A percentile compares a stretch with the other conserved stretches of the same genome.
phyloP scores from a whole-genome alignment of 2,888 invertebrate species.

The Ophion slaviceki region DNA sequence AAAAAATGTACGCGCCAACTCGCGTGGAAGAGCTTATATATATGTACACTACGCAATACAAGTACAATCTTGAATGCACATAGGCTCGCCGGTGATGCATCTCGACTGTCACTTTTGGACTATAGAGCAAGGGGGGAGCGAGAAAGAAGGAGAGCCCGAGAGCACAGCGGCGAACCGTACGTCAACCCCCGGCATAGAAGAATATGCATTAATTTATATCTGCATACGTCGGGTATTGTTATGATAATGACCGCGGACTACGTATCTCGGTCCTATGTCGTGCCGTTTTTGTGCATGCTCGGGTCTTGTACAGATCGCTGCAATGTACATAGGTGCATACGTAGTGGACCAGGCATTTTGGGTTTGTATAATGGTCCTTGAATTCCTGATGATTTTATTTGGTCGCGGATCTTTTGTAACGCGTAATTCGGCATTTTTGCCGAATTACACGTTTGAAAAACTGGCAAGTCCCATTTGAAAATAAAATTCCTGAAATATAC shows the following conservation, averaged over 20 bases:
- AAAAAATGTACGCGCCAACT: no score
- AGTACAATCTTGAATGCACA: slow-evolving; percentile 42
- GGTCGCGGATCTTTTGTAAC: no score
- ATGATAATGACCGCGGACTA: slow-evolving; percentile 78
- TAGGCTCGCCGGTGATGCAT: slow-evolving; percentile 63
- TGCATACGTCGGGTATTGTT: slow-evolving; percentile 80
- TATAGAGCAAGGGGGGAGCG: slow-evolving; percentile 37
- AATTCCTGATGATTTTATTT: no score
- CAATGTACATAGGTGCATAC: neutral
- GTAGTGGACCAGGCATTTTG: neutral
- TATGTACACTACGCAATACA: neutral
- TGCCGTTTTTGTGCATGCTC: slow-evolving; percentile 37
- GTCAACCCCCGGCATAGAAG: slow-evolving; percentile 79
- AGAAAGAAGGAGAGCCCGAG: slow-evolving; percentile 54
- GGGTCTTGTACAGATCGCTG: neutral
- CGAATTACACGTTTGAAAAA: no score
- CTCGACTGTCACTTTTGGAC: slow-evolving; percentile 60
- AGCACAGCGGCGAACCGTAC: slow-evolving; percentile 59
- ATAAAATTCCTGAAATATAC: no score
- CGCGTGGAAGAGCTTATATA: no score
- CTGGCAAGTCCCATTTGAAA: no score
- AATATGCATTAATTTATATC: slow-evolving; percentile 83
- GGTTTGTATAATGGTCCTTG: no score
- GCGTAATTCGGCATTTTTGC: no score
- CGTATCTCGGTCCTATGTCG: slow-evolving; percentile 55